phyloP scores from a whole-genome alignment of 1,140 invertebrate species.

The Drosophila malerkotliana region DNA sequence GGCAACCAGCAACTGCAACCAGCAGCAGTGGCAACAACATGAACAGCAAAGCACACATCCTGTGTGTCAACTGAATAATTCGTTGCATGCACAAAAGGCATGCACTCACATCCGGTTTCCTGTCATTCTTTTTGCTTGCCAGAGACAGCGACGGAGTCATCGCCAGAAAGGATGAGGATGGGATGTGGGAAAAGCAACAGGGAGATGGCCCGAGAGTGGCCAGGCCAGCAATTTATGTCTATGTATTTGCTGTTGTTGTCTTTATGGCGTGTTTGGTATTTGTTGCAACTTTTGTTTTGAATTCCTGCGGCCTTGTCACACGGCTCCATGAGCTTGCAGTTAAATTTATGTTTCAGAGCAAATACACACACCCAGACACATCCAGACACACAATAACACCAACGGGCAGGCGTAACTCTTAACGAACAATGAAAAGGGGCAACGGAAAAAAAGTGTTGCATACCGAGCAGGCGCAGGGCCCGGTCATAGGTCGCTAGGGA shows the following conservation, averaged over 20 bases:
- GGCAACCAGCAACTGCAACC: slow-evolving; percentile 20
- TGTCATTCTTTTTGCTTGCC: slow-evolving; percentile 76
- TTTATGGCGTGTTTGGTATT: slow-evolving; percentile 80
- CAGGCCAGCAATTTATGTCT: slow-evolving; percentile 70
- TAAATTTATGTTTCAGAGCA: slow-evolving; percentile 74
- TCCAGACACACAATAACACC: slow-evolving; percentile 25
- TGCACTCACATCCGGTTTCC: slow-evolving; percentile 82
- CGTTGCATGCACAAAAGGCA: slow-evolving; percentile 82
- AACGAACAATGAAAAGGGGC: slow-evolving; percentile 65
- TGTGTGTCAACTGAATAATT: slow-evolving; percentile 82
- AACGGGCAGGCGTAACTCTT: slow-evolving; percentile 47
- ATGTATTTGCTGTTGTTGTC: slow-evolving; percentile 65
- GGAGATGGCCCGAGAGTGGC: slow-evolving; percentile 19
- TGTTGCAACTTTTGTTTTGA: slow-evolving; percentile 82
- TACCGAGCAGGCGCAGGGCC: slow-evolving; percentile 27
- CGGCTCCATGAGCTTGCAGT: slow-evolving; percentile 72
- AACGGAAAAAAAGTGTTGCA: slow-evolving; percentile 52
- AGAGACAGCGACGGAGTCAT: slow-evolving; percentile 24
- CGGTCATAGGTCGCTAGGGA: slow-evolving; percentile 48
- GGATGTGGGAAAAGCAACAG: not conserved
- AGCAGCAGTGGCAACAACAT: slow-evolving; percentile 50
- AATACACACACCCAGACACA: slow-evolving; percentile 12
- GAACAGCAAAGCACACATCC: slow-evolving; percentile 80
- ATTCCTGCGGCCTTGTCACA: slow-evolving; percentile 81
- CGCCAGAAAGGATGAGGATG: not conserved